Conservation (phyloP, 1,140 invertebrate species). For the Vanessa tameamea region DNA sequence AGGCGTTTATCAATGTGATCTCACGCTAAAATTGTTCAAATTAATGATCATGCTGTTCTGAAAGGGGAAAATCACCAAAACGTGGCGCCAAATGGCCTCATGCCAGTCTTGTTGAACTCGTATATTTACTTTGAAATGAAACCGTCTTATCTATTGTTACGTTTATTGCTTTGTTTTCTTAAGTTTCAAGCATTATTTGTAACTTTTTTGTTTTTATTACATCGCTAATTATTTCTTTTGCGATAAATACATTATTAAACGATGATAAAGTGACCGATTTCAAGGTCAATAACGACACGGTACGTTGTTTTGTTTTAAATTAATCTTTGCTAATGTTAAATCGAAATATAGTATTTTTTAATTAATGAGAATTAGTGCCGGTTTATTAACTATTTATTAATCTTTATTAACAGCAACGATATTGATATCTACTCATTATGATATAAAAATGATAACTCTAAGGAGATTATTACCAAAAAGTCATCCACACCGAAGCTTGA, state of each 20-base stretch:
- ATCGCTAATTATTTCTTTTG: not conserved
- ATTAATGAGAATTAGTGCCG: too few species aligned
- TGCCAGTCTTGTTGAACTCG: conserved; percentile 43
- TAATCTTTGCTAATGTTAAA: too few species aligned
- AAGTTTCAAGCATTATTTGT: not conserved
- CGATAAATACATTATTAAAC: not conserved
- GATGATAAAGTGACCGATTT: too few species aligned
- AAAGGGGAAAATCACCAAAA: conserved; percentile 62
- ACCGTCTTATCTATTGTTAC: not conserved
- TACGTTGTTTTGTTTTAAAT: too few species aligned
- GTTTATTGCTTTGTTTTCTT: conserved; percentile 10
- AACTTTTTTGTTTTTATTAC: not conserved
- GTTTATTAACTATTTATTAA: too few species aligned
- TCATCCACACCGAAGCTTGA: too few species aligned
- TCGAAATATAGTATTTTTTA: too few species aligned
- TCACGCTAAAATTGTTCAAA: conserved; percentile 39
- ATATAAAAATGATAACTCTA: too few species aligned
- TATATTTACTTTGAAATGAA: not conserved
- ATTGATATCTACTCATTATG: too few species aligned
- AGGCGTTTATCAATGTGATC: conserved; percentile 19
- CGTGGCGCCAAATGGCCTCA: conserved; percentile 57
- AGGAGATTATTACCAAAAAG: too few species aligned
- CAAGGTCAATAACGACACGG: too few species aligned
- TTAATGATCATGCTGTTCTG: conserved; percentile 35
- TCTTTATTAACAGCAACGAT: too few species aligned